Evolutionary conservation across 2,888 invertebrate species (phyloP), one percentile per base, ranked within the genome.

Genomic region (Drosophila mimica): DNA sequence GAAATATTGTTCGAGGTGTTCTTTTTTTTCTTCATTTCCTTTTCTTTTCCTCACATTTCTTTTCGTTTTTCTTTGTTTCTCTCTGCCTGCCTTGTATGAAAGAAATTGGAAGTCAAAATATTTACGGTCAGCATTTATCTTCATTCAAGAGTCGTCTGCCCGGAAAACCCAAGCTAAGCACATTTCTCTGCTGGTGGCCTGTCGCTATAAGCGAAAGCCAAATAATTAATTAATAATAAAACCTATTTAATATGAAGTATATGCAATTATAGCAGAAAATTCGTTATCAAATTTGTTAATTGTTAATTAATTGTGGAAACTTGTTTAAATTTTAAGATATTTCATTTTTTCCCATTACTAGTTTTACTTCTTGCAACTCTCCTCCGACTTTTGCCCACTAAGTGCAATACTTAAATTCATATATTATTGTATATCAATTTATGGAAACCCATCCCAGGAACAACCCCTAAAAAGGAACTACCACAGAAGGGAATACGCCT

Each of bases 81-180:
- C 31, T 20, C 25, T 36, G 71, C 52, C 31, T 65, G 46, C 43
- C 31, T 15, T 0, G 48, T 52, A 65, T 63, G 51, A 60, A 66
- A 75, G 68, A 80, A 77, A 81, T 81, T 74, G 56, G 57, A 74
- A 81, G 86, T 86, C 87, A 86, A 87, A 87, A 87, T 83, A 86
- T 86, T 86, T 88, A 83, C 81, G 82, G 81, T 81, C 83, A 86
- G 86, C 88, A 88, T 86, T 87, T 87, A 80, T 83, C 76, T 74
- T 82, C 52, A 63, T 76, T 62, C 63, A 69, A 53, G 60, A 70
- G 51, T 52, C 61, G 66, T 48, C 49, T 59, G 25, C 65, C 70
- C 58, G 40, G 58, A 70, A 67, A 58, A 60, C 63, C 68, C 64
- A 40, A 57, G 65, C 63, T 53, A 70, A 71, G 71, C 70, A 70